Base-by-base conservation (phyloP, 2,888 invertebrate species). In the Heteromyza rotundicornis region DNA sequence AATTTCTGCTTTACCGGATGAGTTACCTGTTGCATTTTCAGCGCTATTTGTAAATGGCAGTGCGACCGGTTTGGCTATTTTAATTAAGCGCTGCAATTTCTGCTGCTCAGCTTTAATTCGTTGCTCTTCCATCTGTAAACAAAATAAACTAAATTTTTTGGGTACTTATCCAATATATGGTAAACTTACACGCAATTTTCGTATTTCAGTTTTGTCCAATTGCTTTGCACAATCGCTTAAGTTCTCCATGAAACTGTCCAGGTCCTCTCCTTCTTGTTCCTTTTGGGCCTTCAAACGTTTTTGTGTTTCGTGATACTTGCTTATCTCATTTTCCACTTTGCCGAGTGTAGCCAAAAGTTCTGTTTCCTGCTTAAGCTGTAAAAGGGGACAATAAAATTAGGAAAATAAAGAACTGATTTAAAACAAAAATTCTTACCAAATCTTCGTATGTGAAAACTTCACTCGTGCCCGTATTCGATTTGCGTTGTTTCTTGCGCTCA, bases 221-320 rank as follows among this genome's bases (percentile, higher is more conserved):
- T 85, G 84, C 0, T 65, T 62, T 0, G 85, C 85, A 74, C 88
- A 88, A 60, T 85, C 86, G 0, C 85, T 82, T 62, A 94, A 81
- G 35, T 86, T 87, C 36, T 86, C 87, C 94, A 97, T 95, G 81
- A 88, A 97, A 3, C 88, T 88, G 77, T 97, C 97, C 52, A 97
- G 82, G 1, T 91, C 90, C 78, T 96, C 95, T 7, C 88, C 89
- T 1, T 53, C 65, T 16, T 60, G 66, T 19, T 73, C 57, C 24
- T 74, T 73, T 12, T 69, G 65, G 2, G 66, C 69, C 60, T 81
- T 82, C 0, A 82, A 70, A 1, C 77, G 67, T 77, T 83, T 83
- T 1, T 86, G 70, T 1, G 78, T 67, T 52, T 79, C 75, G 63
- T 86, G 85, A 70, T 85, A 85, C 49, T 80, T 62, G 3, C 75